Evolutionary conservation across 2,888 invertebrate genomes (phyloP), one percentile per base, ranked within the genome.

Genomic region (Heteromyza rotundicornis): DNA sequence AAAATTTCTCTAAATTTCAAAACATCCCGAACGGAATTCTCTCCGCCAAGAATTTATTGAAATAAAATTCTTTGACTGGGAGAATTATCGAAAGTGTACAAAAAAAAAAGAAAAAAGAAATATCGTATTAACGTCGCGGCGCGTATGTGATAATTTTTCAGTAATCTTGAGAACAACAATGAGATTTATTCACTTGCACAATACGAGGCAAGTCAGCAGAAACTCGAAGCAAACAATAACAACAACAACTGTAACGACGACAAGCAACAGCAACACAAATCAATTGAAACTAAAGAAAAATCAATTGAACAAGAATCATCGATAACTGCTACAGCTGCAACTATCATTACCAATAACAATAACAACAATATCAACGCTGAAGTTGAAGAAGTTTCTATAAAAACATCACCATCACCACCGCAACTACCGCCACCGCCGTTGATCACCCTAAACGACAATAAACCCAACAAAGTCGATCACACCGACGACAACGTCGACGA

Each of bases 101-200:
- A 59, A 62, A 62, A 56, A 49, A 59, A 16, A 47, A 52, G 47
- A 64, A 56, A 60, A 62, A 12, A 64, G 74, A 73, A 75, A 70
- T 71, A 64, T 71, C 69, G 71, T 73, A 68, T n/a, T n/a, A n/a
- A n/a, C n/a, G n/a, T n/a, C 68, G 19, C 27, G 19, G 60, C 64
- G 66, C 64, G 60, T 62, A 60, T 63, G 61, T 64, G 64, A 68
- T 72, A 70, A 72, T 74, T 73, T 70, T 82, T 83, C 80, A 84
- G 84, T 81, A 80, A 82, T 74, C 79, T 84, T 79, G 84, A 84
- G 75, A 83, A 83, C 75, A 78, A 81, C 77, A 73, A 82, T 82
- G 84, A 83, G 77, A 83, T 84, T 72, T 84, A 82, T 75, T 82
- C 83, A 71, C 79, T 80, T 77, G 80, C 78, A 70, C 84, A 84